Evolutionary conservation across 2,888 invertebrate species (phyloP).

Genomic region (Temnothorax unifasciatus): DNA sequence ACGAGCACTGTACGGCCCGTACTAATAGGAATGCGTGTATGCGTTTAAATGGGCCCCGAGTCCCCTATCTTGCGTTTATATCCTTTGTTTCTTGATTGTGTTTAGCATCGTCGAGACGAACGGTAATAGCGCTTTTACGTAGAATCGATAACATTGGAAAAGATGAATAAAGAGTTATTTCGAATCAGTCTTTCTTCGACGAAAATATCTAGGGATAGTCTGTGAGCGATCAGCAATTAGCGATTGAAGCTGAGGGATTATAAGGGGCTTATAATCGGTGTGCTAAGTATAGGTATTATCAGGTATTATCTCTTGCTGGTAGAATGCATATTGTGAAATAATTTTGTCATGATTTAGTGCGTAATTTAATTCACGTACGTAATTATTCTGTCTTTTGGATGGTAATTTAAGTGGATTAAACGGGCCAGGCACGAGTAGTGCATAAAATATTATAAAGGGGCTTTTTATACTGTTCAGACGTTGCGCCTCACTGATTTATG

Average conservation of each 20-base stretch:
- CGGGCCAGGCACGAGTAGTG: neutral
- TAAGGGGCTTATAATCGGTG: neutral
- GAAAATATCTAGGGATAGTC: neutral
- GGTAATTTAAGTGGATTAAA: slow-evolving; percentile 43
- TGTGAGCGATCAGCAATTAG: neutral
- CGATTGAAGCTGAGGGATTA: neutral
- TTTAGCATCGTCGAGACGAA: slow-evolving; percentile 4
- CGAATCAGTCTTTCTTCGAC: neutral
- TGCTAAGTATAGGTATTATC: neutral
- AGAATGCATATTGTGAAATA: neutral
- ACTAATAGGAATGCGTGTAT: slow-evolving; percentile 42
- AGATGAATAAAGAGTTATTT: neutral
- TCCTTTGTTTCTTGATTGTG: neutral
- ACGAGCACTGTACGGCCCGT: neutral
- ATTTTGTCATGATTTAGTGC: slow-evolving; percentile 5
- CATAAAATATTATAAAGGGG: slow-evolving; percentile 27
- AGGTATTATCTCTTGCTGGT: neutral
- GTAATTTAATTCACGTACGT: slow-evolving; percentile 6
- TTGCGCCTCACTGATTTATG: slow-evolving; percentile 25
- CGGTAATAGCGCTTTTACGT: neutral
- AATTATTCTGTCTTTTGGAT: neutral
- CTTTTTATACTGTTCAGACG: slow-evolving; percentile 14
- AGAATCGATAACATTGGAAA: neutral
- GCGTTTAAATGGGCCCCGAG: slow-evolving; percentile 11
- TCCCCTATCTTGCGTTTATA: slow-evolving; percentile 1